Conservation (phyloP, 2,888 invertebrate species). For the Protodeltote pygarga region DNA sequence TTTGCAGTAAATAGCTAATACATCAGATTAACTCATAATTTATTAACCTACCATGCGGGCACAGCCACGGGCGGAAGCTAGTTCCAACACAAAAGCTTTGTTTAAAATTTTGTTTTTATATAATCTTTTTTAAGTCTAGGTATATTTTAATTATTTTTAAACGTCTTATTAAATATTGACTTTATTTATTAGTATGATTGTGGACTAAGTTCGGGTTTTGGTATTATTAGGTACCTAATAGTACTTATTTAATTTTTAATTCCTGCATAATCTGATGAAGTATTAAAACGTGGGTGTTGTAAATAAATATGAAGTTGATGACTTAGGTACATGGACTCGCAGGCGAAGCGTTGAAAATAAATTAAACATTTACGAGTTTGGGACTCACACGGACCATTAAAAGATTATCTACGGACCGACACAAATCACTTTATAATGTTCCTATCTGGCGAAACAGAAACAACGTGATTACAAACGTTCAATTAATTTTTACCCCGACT, state of each 20-base stretch:
- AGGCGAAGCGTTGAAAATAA: constrained; percentile 48
- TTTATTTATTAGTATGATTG: too few species aligned
- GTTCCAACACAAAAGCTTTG: too few species aligned
- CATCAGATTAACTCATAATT: too few species aligned
- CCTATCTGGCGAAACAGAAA: constrained; percentile 55
- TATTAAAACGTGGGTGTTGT: constrained; percentile 5
- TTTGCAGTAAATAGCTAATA: too few species aligned
- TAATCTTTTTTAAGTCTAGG: too few species aligned
- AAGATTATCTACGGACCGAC: constrained; percentile 63
- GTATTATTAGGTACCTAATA: not conserved
- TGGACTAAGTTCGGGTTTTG: not conserved
- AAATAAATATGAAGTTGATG: constrained; percentile 37
- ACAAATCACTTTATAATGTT: constrained; percentile 73
- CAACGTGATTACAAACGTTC: constrained; percentile 27
- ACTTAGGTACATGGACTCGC: constrained; percentile 22
- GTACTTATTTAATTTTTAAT: not conserved
- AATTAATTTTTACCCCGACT: constrained; percentile 1
- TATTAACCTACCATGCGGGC: too few species aligned
- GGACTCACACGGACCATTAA: constrained; percentile 61
- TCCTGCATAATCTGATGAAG: not conserved
- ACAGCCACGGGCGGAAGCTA: too few species aligned
- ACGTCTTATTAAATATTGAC: too few species aligned
- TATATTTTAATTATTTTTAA: too few species aligned
- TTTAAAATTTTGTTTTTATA: too few species aligned
- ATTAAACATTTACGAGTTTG: constrained; percentile 61